Evolutionary conservation across 2,113 vertebrate genomes (phyloP), one percentile per base, ranked within the genome.

Genomic region (Crotalus horridus): DNA sequence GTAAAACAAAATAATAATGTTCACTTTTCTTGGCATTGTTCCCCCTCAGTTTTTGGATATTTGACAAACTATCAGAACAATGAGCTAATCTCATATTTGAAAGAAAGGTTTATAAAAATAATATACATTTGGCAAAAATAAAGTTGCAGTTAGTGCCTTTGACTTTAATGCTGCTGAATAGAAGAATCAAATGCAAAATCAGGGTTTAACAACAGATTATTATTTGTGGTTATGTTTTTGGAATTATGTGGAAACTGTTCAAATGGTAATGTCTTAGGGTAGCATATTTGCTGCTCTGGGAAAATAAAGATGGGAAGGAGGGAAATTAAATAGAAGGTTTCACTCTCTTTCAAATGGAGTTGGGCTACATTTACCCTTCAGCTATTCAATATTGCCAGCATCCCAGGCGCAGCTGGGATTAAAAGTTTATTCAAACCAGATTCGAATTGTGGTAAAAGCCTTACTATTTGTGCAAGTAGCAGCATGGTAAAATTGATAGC

Each of bases 1-100:
- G 99, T 99, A 98, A 93, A 90, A 93, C 29, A 21, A 54, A 33
- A 92, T 53, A 93, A 85, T 1, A 1, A 53, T 89, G 48, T 81
- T 81, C 69, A 15, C 13, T 21, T 87, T 58, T 46, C 81, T 85
- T 13, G 55, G 4, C 48, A 54, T 58, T 58, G 61, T 90, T 89
- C 46, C 54, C 39, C 12, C 29, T 46, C n/a, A 51, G 48, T 58
- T 13, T 6, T 48, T 7, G 74, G 15, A 24, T 33, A 15, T 17
- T 0, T 0, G 17, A 91, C 53, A 9, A 85, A 26, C 23, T 24
- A 39, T 20, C 55, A 88, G 86, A 87, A 51, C 21, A 21, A 39
- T 81, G 69, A 81, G 33, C 17, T 81, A 39, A 81, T 39, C 33
- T 39, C 33, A 81, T 39, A 81, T 20, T 81, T 81, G 69, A 81